phyloP scores from a whole-genome alignment of 2,888 invertebrate genomes.

The Pseudanteris insignis region DNA sequence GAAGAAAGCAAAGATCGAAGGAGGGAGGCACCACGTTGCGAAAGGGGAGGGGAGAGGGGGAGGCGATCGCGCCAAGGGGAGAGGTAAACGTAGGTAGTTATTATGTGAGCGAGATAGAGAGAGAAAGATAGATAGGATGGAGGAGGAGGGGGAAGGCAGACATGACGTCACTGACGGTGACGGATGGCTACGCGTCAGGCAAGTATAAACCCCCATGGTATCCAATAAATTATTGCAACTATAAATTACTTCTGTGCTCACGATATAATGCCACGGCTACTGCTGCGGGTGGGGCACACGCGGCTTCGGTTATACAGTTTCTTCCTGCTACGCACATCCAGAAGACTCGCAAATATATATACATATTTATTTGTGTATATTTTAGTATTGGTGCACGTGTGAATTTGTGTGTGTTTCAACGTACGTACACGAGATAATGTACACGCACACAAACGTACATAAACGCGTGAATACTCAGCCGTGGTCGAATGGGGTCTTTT shows the following conservation, averaged over 20 bases:
- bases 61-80: too few species aligned
- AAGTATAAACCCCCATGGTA: conserved; percentile 67
- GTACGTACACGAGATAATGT: conserved; percentile 8
- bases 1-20: conserved; percentile 11
- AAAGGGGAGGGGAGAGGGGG: conserved; percentile 36
- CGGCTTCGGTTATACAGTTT: conserved; percentile 41
- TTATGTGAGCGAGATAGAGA: too few species aligned
- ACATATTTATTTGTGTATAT: neutral
- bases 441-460: too few species aligned
- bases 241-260: conserved; percentile 67
- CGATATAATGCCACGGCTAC: conserved; percentile 66
- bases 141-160: conserved; percentile 57
- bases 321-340: conserved; percentile 43
- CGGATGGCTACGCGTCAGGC: conserved; percentile 67
- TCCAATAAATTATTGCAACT: conserved; percentile 68
- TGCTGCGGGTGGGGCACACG: conserved; percentile 56
- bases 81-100: conserved; percentile 62
- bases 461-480: too few species aligned
- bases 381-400: conserved; percentile 1
- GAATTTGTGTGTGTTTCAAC: neutral
- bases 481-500: too few species aligned
- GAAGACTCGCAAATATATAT: conserved; percentile 37
- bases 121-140: too few species aligned
- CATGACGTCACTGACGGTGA: conserved; percentile 67
- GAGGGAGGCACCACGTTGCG: conserved; percentile 8